Conservation (phyloP, 2,888 invertebrate species). For the Rhorus exstirpatorius region DNA sequence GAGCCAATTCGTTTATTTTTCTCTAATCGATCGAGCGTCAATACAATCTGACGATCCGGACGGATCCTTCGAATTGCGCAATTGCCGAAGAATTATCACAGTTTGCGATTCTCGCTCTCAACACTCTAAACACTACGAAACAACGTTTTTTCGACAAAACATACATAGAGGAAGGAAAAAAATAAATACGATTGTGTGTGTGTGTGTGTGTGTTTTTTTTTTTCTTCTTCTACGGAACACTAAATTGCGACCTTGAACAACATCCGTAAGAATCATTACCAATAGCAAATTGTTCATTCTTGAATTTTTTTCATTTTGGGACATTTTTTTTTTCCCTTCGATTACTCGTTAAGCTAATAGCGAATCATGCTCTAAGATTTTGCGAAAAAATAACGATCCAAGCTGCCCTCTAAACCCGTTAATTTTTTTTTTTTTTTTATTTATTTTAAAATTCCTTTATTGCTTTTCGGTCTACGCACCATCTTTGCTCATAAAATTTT, state of each 20-base stretch:
- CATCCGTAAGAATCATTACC: constrained; percentile 54
- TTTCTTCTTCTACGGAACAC: constrained; percentile 57
- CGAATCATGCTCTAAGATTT: constrained; percentile 59
- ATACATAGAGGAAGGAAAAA: constrained; percentile 41
- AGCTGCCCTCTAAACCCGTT: constrained; percentile 66
- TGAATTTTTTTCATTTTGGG: constrained; percentile 25
- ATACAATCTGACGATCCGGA: constrained; percentile 53
- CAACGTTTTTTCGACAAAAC: constrained; percentile 54
- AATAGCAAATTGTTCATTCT: constrained; percentile 52
- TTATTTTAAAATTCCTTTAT: constrained; percentile 54
- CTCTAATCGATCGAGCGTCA: constrained; percentile 21
- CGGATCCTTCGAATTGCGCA: constrained; percentile 75
- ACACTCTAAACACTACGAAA: constrained; percentile 68
- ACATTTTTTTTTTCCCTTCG: constrained; percentile 32
- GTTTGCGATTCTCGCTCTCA: constrained; percentile 80
- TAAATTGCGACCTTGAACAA: constrained; percentile 65
- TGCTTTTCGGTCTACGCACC: constrained; percentile 45
- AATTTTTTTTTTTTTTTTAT: constrained; percentile 71
- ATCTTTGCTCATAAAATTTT: constrained; percentile 29
- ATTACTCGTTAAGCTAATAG: constrained; percentile 48
- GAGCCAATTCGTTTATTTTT: constrained; percentile 18
- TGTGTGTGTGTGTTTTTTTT: too few species aligned
- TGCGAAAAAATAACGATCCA: constrained; percentile 72
- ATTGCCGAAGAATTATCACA: constrained; percentile 83
- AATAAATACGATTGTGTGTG: constrained; percentile 45